These are phyloP conservation scores for Paraescarpia echinospica DNA, from an alignment of 1,140 invertebrate genomes.

Conservation along the genomic window DNA sequence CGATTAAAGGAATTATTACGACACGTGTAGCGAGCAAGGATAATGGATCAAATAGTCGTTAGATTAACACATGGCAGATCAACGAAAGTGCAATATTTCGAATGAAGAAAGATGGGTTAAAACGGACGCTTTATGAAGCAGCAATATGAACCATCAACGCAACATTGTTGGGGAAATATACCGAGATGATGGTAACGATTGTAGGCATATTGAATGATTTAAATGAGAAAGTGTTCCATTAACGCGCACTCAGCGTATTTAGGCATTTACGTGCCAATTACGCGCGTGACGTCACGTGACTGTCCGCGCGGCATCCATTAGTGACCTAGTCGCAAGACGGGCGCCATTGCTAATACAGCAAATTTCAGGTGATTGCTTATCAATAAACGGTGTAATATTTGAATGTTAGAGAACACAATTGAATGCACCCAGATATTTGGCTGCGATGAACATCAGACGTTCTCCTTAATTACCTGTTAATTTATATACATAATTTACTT, in stretches of 20 bases:
- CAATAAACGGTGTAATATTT: not conserved
- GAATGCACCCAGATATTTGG: too few relatives aligned
- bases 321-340: not conserved
- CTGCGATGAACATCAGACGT: too few relatives aligned
- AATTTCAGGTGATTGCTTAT: not conserved
- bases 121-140: not conserved
- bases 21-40: not conserved
- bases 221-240: not conserved
- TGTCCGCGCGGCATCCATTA: not conserved
- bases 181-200: not conserved
- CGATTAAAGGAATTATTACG: not conserved
- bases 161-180: not conserved
- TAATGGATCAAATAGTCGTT: not conserved
- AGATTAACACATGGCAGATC: not conserved
- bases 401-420: not conserved
- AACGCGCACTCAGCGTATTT: not conserved
- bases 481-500: too few relatives aligned
- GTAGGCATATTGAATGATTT: not conserved
- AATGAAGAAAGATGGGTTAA: not conserved
- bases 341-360: not conserved
- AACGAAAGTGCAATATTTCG: not conserved
- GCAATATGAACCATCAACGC: not conserved
- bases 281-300: not conserved
- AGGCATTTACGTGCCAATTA: not conserved
- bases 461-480: too few relatives aligned